Evolutionary conservation across 2,888 invertebrate species (phyloP), one percentile per base, ranked within the genome.

Genomic region (Chirona hameri): DNA sequence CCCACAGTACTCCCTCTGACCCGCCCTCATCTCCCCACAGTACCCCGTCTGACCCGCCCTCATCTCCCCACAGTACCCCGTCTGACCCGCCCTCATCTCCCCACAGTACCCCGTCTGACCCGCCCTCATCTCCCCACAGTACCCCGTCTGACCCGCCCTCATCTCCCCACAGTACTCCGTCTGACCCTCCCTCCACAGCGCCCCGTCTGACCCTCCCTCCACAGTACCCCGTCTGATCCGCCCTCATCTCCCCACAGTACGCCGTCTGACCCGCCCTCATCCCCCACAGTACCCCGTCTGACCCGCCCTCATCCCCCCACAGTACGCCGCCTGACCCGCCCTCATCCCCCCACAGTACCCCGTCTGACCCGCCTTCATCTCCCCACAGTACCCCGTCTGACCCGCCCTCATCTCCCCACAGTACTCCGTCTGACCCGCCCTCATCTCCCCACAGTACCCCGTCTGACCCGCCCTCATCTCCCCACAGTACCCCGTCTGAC

Each of bases 61-160:
- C 65, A 21, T 60, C 79, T 7, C 60, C 65, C 31, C n/a, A 81
- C 65, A 83, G 83, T 57, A 65, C 80, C 69, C 12, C n/a, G 55
- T 55, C 15, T 55, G 55, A 55, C 55, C n/a, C n/a, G n/a, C n/a
- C n/a, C n/a, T n/a, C n/a, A n/a, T n/a, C n/a, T n/a, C n/a, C n/a
- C n/a, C n/a, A 55, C 10, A 18, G 14, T 18, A 55, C 55, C 55
- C 52, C 10, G 52, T 52, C n/a, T 60, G 60, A 24, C 60, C n/a
- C n/a, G 48, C 46, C 69, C 60, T 82, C 65, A 21, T 60, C 79
- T 7, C 60, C 65, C 31, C n/a, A 81, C 65, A 83, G 83, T 57
- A 65, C 80, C 69, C 12, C n/a, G 55, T 55, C 15, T 55, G 55
- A 55, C 55, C n/a, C n/a, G n/a, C n/a, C n/a, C n/a, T n/a, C n/a